Percentiles rank a stretch among this genome's conserved stretches.
Evolutionary conservation across 2,113 vertebrate species (phyloP).

Genomic region (Cyphomyrus plagiostoma): DNA sequence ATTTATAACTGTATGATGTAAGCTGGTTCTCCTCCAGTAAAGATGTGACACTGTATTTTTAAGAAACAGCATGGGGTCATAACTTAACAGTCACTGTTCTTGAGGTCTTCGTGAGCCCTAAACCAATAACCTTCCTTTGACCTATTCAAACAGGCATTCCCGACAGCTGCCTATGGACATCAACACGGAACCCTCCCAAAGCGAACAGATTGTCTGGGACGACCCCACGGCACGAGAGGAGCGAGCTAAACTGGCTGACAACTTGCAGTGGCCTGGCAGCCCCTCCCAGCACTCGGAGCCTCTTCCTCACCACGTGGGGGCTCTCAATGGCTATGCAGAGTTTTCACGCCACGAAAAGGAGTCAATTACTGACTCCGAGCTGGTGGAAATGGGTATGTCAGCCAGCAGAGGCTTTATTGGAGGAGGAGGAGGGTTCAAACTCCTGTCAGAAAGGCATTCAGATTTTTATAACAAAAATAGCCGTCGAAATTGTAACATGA

Average conservation of each 20-base stretch:
- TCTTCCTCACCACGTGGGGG: conserved; percentile 32
- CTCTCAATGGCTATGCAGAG: conserved; percentile 40
- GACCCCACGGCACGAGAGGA: conserved; percentile 93
- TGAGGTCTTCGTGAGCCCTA: background rate
- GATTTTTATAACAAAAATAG: background rate
- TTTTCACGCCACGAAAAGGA: conserved; percentile 44
- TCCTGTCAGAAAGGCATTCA: background rate
- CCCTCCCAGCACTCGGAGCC: conserved; percentile 78
- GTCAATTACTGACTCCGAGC: conserved; percentile 68
- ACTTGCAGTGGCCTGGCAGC: conserved; percentile 86
- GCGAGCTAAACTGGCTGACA: conserved; percentile 86
- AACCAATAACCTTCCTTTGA: background rate
- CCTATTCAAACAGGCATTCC: conserved; percentile 62
- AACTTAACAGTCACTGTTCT: background rate
- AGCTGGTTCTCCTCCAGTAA: background rate
- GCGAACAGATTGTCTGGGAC: conserved; percentile 95
- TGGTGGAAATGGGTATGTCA: conserved; percentile 71
- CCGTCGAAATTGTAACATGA: background rate
- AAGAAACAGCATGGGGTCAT: background rate
- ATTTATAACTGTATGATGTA: background rate
- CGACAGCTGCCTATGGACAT: conserved; percentile 66
- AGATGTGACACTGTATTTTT: background rate
- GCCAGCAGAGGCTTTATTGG: background rate
- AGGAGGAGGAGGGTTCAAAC: background rate
- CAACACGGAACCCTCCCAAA: conserved; percentile 93